Evolutionary conservation across 35 echinoderm and acorn worm genomes (phyloP).

Genomic region (Anneissia japonica): DNA sequence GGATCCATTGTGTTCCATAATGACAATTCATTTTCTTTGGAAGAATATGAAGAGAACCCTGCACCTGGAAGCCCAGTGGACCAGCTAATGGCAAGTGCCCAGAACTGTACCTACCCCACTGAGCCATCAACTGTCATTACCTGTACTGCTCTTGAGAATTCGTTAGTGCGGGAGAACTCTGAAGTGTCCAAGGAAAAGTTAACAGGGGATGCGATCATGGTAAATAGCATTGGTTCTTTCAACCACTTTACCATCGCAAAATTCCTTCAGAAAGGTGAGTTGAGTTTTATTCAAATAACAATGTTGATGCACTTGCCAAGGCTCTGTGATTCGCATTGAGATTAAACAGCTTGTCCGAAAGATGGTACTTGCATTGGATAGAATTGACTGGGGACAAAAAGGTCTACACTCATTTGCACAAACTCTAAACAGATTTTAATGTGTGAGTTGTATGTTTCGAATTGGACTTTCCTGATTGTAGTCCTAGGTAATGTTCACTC

Average conservation of each 20-base stretch:
- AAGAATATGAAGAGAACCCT: not conserved
- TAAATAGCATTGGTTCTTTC: not conserved
- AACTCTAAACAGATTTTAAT: too few relatives aligned
- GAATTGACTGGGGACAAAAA: too few relatives aligned
- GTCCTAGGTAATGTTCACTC: too few relatives aligned
- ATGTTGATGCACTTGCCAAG: too few relatives aligned
- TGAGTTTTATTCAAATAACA: too few relatives aligned
- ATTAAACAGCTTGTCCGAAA: too few relatives aligned
- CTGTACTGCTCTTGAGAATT: not conserved
- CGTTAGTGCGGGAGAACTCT: not conserved
- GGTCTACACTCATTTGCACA: too few relatives aligned
- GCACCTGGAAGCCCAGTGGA: not conserved
- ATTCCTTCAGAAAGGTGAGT: not conserved
- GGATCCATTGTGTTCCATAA: not conserved
- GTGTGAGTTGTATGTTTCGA: too few relatives aligned
- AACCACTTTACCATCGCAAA: not conserved
- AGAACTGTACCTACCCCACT: not conserved
- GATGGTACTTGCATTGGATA: too few relatives aligned
- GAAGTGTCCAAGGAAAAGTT: not conserved
- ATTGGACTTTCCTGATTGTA: too few relatives aligned
- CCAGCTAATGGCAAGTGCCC: not conserved
- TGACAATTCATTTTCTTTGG: not conserved
- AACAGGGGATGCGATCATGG: not conserved
- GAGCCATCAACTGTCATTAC: not conserved
- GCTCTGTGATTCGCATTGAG: too few relatives aligned